Evolutionary conservation across 1,140 invertebrate genomes (phyloP), one percentile per base, ranked within the genome.

Genomic region (Drosophila tropicalis): DNA sequence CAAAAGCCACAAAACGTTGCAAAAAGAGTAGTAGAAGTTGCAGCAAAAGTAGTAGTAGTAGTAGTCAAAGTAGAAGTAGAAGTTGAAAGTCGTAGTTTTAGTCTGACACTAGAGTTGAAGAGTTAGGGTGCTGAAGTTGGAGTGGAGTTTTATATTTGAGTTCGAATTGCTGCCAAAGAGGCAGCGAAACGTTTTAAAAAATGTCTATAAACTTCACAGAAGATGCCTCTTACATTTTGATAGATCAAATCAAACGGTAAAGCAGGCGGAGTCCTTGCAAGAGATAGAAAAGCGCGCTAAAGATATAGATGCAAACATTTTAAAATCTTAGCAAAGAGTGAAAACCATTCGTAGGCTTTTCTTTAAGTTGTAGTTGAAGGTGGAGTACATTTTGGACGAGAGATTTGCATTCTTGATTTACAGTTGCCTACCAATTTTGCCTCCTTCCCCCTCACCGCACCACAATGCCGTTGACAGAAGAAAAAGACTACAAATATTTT

Each of bases 1-100:
- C 39, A 54, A 76, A 74, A 74, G 70, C 79, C 79, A 63, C 79
- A 82, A 81, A 77, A 79, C 79, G 62, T 65, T 67, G 63, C 36
- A 62, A 82, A 32, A 36, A 58, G 17, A 62, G 65, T 57, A 66
- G 58, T 60, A 62, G 76, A 44, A 69, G 64, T 56, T 65, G 62
- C 70, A 36, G 70, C 44, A 79, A 79, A 79, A 75, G 72, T 75
- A 75, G 72, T 68, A 19, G 44, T 19, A 47, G 9, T 17, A 17
- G 41, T 47, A 47, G 44, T 47, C 41, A 1, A 17, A 51, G 44
- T 51, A 47, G 4, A 17, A 51, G 44, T 51, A 47, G 44, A n/a
- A 47, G 44, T 29, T 29, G 29, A 1, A 29, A 29, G 29, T 29
- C 29, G 29, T 29, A 9, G 34, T 36, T 3, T 12, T 36, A 36